Evolutionary conservation across 2,888 invertebrate genomes (phyloP).

Genomic region (Melangyna quadrimaculata): DNA sequence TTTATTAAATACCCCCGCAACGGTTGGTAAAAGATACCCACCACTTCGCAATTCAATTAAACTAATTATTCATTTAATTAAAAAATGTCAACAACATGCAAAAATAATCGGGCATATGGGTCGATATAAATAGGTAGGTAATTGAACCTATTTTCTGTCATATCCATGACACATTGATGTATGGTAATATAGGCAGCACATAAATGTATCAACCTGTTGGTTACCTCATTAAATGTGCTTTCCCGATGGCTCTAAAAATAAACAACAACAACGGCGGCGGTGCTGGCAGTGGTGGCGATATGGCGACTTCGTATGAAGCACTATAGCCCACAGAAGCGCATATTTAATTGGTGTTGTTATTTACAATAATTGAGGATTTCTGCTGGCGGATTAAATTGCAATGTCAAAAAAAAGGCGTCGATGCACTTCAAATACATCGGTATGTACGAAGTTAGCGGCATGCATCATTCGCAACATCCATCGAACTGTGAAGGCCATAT

Average conservation of each 20-base stretch:
- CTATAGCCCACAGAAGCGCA: conserved; percentile 27
- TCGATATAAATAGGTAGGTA: conserved; percentile 43
- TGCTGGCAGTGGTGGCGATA: neutral
- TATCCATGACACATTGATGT: conserved; percentile 19
- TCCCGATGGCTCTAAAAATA: conserved; percentile 11
- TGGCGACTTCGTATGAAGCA: conserved; percentile 26
- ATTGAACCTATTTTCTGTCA: conserved; percentile 26
- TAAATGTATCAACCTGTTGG: conserved; percentile 52
- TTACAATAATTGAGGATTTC: conserved; percentile 21
- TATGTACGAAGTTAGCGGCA: neutral
- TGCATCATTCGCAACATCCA: conserved; percentile 21
- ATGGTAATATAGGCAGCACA: neutral
- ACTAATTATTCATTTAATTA: conserved; percentile 66
- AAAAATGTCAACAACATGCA: conserved; percentile 25
- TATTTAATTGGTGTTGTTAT: conserved; percentile 43
- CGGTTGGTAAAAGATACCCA: conserved; percentile 25
- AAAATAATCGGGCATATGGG: conserved; percentile 49
- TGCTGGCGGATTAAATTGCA: conserved; percentile 58
- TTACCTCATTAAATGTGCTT: conserved; percentile 12
- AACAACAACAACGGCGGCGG: neutral
- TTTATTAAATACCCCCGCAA: conserved; percentile 43
- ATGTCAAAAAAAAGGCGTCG: conserved; percentile 62
- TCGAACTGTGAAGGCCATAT: conserved; percentile 36
- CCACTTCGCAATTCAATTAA: conserved; percentile 51
- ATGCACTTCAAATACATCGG: conserved; percentile 33